phyloP scores from a whole-genome alignment of 2,888 invertebrate genomes.

The Folsomia candida region DNA sequence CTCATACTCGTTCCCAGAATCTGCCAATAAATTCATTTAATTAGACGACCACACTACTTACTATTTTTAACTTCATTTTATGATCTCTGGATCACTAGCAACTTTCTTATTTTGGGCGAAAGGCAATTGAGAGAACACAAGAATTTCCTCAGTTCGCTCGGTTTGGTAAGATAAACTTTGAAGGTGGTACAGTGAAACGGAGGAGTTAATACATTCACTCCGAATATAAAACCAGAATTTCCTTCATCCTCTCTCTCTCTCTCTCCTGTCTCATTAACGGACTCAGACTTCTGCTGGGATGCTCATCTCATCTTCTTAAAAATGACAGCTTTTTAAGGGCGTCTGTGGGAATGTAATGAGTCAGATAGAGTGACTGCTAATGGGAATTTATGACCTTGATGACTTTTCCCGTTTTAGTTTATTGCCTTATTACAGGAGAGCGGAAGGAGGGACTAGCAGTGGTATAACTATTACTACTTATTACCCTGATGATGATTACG shows the following conservation, averaged over 20 bases:
- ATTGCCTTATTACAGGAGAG: background rate
- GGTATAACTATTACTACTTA: too few relatives aligned
- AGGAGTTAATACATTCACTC: background rate
- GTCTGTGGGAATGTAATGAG: too few relatives aligned
- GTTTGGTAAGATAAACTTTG: background rate
- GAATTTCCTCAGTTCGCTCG: too few relatives aligned
- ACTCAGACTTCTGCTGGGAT: too few relatives aligned
- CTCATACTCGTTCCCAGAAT: slow-evolving; percentile 49
- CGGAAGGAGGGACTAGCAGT: too few relatives aligned
- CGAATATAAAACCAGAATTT: background rate
- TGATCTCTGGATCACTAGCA: background rate
- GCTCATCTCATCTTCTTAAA: background rate
- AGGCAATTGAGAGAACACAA: too few relatives aligned
- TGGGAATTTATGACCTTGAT: background rate
- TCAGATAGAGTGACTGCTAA: background rate
- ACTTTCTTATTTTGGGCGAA: too few relatives aligned
- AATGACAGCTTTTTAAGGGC: background rate
- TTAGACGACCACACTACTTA: slow-evolving; percentile 17
- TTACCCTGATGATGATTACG: too few relatives aligned
- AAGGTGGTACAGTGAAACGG: too few relatives aligned
- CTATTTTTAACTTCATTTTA: background rate
- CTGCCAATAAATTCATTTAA: slow-evolving; percentile 40
- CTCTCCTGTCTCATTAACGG: background rate
- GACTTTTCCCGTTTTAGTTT: background rate
- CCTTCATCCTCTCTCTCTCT: too few relatives aligned